Conservation (phyloP, 2,797 vertebrate species). For the Yasuhikotakia modesta region DNA sequence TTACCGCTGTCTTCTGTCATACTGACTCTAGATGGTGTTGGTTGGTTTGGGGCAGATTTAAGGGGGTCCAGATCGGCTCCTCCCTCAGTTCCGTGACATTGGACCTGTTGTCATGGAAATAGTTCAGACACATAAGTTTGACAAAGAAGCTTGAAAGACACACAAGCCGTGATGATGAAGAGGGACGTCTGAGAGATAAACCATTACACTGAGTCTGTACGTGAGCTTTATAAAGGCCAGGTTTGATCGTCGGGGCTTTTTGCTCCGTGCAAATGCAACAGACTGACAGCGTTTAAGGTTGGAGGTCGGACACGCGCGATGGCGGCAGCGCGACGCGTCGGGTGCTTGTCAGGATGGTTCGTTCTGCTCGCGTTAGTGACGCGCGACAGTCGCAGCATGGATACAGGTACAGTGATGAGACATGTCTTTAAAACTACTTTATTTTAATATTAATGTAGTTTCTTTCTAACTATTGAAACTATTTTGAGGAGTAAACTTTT, state of each 20-base stretch:
- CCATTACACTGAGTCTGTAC: too few relatives aligned
- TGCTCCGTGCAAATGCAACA: constrained; percentile 23
- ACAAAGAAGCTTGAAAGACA: constrained; percentile 49
- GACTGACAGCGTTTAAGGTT: constrained; percentile 17
- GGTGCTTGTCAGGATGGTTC: constrained; percentile 59
- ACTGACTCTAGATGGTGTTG: neutral
- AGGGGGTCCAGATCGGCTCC: constrained; percentile 30
- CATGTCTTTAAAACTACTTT: constrained; percentile 23
- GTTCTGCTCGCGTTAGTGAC: constrained; percentile 62
- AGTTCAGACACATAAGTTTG: constrained; percentile 54
- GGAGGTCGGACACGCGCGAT: constrained; percentile 53
- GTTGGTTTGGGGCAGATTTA: constrained; percentile 26
- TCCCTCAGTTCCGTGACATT: constrained; percentile 45
- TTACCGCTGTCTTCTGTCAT: neutral
- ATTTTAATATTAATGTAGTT: constrained; percentile 10
- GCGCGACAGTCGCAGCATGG: constrained; percentile 67
- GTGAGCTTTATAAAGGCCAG: constrained; percentile 25
- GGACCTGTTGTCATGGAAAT: constrained; percentile 69
- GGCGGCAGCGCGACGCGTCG: constrained; percentile 57
- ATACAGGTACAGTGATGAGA: constrained; percentile 71
- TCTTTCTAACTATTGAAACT: constrained; percentile 34
- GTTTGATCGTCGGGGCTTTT: neutral
- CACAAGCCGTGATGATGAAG: constrained; percentile 62
- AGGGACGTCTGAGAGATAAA: too few relatives aligned
- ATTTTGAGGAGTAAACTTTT: constrained; percentile 64